Conservation (phyloP, 1,140 invertebrate genomes). For the Cheumatopsyche charites region DNA sequence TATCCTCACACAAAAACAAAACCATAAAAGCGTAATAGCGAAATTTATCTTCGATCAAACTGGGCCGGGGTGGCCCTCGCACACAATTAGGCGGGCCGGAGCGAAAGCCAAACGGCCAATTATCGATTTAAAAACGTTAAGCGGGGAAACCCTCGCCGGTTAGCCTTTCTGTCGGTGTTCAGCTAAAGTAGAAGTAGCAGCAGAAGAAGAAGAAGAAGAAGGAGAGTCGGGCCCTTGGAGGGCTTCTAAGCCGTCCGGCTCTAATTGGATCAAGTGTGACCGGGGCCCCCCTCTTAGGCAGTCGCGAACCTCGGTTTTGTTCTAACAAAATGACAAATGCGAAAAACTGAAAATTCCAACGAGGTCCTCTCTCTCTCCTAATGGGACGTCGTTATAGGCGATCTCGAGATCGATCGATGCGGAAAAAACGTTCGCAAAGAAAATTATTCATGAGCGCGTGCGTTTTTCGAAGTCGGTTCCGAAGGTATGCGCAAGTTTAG, state of each 20-base stretch:
- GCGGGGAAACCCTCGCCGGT: conserved; percentile 43
- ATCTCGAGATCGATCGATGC: conserved; percentile 2
- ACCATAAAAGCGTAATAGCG: conserved; percentile 35
- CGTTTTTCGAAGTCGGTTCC: no score
- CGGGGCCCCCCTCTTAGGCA: background rate
- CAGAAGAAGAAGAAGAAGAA: background rate
- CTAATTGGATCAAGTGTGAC: conserved; percentile 46
- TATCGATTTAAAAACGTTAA: conserved; percentile 47
- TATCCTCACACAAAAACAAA: conserved; percentile 24
- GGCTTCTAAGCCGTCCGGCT: conserved; percentile 43
- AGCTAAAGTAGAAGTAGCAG: no score
- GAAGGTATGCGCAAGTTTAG: no score
- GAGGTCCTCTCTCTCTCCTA: background rate
- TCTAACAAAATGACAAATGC: conserved; percentile 11
- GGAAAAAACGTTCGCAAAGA: no score
- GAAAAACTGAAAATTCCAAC: background rate
- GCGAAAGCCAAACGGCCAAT: conserved; percentile 43
- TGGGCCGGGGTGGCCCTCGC: conserved; percentile 16
- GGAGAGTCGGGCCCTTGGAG: conserved; percentile 17
- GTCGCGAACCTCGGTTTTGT: background rate
- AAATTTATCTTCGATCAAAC: conserved; percentile 31
- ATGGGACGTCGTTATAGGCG: background rate
- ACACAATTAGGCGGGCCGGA: conserved; percentile 39
- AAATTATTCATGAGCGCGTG: no score
- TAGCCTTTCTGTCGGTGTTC: no score